phyloP scores from a whole-genome alignment of 2,113 vertebrate genomes.

The Scortum barcoo region DNA sequence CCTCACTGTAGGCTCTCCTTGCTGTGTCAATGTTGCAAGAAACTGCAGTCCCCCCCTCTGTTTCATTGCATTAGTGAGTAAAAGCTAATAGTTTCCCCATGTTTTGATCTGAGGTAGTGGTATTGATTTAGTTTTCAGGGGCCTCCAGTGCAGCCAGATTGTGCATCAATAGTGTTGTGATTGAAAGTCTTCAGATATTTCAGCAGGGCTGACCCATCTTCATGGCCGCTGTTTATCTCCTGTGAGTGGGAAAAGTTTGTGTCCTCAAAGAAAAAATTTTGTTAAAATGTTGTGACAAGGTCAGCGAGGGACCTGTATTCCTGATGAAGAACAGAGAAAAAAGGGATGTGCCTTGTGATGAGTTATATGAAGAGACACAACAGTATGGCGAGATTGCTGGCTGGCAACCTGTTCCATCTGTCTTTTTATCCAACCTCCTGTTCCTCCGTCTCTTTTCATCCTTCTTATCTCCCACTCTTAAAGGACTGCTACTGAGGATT shows the following conservation, averaged over 20 bases:
- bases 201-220: constrained; percentile 47
- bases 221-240: constrained; percentile 34
- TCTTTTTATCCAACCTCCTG: constrained; percentile 48
- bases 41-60: background rate
- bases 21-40: constrained; percentile 1
- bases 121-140: constrained; percentile 62
- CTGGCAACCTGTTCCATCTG: constrained; percentile 65
- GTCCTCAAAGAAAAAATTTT: constrained; percentile 53
- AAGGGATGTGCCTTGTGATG: constrained; percentile 39
- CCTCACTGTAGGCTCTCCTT: background rate
- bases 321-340: constrained; percentile 29
- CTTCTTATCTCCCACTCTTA: constrained; percentile 50
- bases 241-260: constrained; percentile 47
- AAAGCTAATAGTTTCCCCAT: constrained; percentile 30
- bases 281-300: constrained; percentile 44
- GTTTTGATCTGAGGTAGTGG: constrained; percentile 49
- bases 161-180: constrained; percentile 58
- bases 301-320: constrained; percentile 17
- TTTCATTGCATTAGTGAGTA: constrained; percentile 37
- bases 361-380: constrained; percentile 60
- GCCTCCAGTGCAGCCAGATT: constrained; percentile 41
- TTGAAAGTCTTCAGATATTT: constrained; percentile 43
- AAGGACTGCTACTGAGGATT: background rate
- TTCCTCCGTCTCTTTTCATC: constrained; percentile 46
- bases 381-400: constrained; percentile 63